Evolutionary conservation across 2,888 invertebrate genomes (phyloP).

Genomic region (Leptinotarsa haldemani): DNA sequence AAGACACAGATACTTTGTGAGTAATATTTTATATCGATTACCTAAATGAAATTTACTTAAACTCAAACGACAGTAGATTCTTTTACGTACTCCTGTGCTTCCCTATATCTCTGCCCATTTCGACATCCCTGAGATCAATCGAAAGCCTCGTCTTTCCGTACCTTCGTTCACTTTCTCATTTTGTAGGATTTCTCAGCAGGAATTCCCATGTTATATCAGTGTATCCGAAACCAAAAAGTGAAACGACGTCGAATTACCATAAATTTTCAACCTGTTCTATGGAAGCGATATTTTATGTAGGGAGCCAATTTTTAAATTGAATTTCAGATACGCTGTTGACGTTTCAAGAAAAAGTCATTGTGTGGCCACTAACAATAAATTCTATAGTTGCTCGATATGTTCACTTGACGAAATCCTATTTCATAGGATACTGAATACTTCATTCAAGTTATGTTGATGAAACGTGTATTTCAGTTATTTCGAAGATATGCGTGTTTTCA

Average conservation of each 20-base stretch:
- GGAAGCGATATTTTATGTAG: constrained; percentile 38
- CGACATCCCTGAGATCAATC: constrained; percentile 34
- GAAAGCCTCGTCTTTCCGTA: constrained; percentile 24
- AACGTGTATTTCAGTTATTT: no score
- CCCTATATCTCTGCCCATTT: constrained; percentile 20
- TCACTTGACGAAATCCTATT: background rate
- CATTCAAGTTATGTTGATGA: no score
- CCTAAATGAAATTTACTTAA: background rate
- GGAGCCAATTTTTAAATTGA: constrained; percentile 31
- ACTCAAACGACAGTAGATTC: constrained; percentile 4
- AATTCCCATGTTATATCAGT: constrained; percentile 47
- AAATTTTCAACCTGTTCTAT: constrained; percentile 40
- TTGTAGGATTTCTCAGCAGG: constrained; percentile 32
- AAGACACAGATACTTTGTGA: background rate
- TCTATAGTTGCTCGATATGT: background rate
- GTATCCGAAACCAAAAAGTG: constrained; percentile 41
- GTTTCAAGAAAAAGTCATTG: background rate
- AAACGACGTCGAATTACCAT: constrained; percentile 45
- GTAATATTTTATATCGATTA: background rate
- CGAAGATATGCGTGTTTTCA: no score
- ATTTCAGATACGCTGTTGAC: constrained; percentile 16
- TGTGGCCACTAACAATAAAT: background rate
- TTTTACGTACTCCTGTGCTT: background rate
- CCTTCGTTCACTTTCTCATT: constrained; percentile 39
- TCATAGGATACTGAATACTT: background rate